Conservation (phyloP, 2,888 invertebrate species). For the Harmothoe impar region DNA sequence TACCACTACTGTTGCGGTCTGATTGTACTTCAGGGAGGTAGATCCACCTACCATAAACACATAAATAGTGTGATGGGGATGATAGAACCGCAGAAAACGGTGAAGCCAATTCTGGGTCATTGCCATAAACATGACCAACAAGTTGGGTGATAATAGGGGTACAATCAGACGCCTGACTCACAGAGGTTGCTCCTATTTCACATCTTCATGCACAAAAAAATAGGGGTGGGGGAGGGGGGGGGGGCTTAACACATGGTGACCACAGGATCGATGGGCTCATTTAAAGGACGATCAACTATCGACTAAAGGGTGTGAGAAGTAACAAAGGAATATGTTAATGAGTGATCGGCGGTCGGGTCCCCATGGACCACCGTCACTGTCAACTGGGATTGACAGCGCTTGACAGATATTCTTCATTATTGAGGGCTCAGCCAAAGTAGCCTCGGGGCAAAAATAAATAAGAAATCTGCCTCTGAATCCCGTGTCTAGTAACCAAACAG, state of each 20-base stretch:
- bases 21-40: no score
- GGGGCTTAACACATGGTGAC: neutral
- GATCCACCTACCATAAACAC: neutral
- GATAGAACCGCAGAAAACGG: neutral
- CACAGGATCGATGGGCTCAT: conserved; percentile 4
- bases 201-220: neutral
- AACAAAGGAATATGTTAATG: conserved; percentile 50
- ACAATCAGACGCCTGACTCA: neutral
- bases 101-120: neutral
- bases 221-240: no score
- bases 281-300: neutral
- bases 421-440: neutral
- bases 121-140: neutral
- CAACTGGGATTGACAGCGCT: conserved; percentile 34
- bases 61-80: neutral
- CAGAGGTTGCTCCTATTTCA: neutral
- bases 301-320: neutral
- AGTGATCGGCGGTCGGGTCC: neutral
- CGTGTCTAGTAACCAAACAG: conserved; percentile 15
- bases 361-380: neutral
- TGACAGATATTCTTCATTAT: conserved; percentile 3
- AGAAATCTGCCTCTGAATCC: neutral
- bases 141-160: conserved; percentile 36
- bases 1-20: no score
- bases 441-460: neutral